Base-by-base conservation (phyloP, 2,888 invertebrate genomes). In the Abscondita cerata region DNA sequence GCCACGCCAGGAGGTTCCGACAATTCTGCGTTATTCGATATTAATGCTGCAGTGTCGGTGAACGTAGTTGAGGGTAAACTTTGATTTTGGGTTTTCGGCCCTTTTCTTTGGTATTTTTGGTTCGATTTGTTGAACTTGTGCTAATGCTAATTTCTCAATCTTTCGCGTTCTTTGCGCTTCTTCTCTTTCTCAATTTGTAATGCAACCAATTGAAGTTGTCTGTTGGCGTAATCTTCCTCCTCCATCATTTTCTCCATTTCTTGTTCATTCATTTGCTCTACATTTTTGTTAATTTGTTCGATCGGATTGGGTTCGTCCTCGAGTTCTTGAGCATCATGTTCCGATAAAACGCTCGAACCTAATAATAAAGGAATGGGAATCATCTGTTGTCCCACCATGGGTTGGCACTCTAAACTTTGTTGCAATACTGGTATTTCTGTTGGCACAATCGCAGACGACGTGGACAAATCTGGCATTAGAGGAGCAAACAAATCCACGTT, bases 211-310 rank as follows among this genome's bases (percentile, higher is more conserved):
- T 84, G 83, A 2, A 84, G 72, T 68, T 84, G 85, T 12, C 84
- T 82, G 31, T 84, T 83, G 0, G 85, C 85, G 44, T 83, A 85
- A 64, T 86, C 86, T 70, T 87, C 87, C 48, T 86, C 85, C 67
- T 86, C 86, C 78, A 87, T 86, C 85, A 87, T 84, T n/a, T 75
- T 73, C 36, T 76, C 76, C 68, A 76, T 75, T 64, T 78, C 76
- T 53, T 76, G 75, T 52, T 76, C 76, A 56, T 82, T 82, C 80
- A 84, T 81, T 64, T 82, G 81, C 20, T 84, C 84, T 0, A 77
- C 62, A 62, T 74, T 76, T 59, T 73, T 73, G 50, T 76, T 74
- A 1, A 75, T 75, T 57, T 82, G 80, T 61, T 77, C 76, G 20
- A 82, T 78, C 54, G 82, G 81, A 55, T 82, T 82, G 0, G 81